Evolutionary conservation across 2,113 vertebrate genomes (phyloP).

Genomic region (Mormyrus iriodes): DNA sequence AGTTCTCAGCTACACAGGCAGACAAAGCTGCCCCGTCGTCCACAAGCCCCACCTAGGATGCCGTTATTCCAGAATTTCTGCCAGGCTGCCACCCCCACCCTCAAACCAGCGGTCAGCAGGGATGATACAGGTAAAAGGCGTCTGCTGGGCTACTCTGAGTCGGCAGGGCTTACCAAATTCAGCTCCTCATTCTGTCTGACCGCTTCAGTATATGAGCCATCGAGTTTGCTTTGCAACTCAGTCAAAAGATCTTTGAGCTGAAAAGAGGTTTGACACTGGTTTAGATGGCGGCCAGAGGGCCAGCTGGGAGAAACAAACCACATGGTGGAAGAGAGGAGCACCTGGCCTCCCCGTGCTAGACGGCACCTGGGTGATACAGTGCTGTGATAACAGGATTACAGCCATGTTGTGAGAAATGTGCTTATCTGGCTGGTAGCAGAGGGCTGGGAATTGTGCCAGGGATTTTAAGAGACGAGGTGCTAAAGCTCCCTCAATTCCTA

Average conservation of each 20-base stretch:
- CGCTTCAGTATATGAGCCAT: slow-evolving; percentile 97
- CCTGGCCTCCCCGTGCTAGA: not conserved
- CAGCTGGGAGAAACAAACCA: not conserved
- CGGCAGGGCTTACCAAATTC: slow-evolving; percentile 83
- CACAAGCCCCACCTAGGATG: not conserved
- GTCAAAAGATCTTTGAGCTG: slow-evolving; percentile 99
- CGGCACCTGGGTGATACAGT: not conserved
- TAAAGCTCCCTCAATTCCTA: not conserved
- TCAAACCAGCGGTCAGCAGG: not conserved
- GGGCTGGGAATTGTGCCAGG: slow-evolving; percentile 2
- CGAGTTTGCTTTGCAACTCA: slow-evolving; percentile 98
- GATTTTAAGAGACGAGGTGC: not conserved
- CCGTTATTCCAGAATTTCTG: not conserved
- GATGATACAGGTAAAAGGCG: not conserved
- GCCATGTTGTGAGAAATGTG: not conserved
- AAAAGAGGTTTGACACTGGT: slow-evolving; percentile 85
- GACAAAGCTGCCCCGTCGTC: not conserved
- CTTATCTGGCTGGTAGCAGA: slow-evolving; percentile 5
- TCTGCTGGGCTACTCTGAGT: slow-evolving; percentile 33
- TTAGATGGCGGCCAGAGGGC: slow-evolving; percentile 44
- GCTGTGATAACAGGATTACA: not conserved
- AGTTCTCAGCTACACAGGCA: not conserved
- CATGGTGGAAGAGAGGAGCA: not conserved
- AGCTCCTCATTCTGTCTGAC: slow-evolving; percentile 99
- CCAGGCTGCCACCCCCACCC: not conserved